Percentiles rank a stretch among this genome's conserved stretches.
Conservation (phyloP, 2,113 vertebrate genomes). For the Scophthalmus maximus region DNA sequence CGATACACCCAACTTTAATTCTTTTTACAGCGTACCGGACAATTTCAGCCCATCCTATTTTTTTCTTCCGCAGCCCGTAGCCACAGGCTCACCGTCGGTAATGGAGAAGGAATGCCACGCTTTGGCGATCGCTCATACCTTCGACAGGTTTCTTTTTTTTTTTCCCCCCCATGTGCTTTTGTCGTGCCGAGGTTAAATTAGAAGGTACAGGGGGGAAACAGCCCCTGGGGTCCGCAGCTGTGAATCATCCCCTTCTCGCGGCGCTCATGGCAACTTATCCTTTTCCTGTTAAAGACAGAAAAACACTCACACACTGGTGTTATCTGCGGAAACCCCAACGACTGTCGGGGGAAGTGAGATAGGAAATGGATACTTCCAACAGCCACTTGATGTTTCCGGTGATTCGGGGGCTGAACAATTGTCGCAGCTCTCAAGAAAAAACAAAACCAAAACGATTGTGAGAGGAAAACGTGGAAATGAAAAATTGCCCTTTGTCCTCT, state of each 20-base stretch:
- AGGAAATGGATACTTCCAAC: conserved; percentile 88
- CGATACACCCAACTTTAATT: conserved; percentile 35
- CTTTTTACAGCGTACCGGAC: conserved; percentile 22
- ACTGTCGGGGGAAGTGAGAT: conserved; percentile 78
- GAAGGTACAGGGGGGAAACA: conserved; percentile 49
- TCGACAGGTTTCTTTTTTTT: conserved; percentile 40
- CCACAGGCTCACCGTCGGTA: conserved; percentile 38
- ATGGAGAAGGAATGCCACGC: conserved; percentile 48
- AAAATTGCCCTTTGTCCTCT: conserved; percentile 6
- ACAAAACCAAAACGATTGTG: too few relatives aligned
- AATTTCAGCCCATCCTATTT: conserved; percentile 1
- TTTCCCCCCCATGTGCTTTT: too few relatives aligned
- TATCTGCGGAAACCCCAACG: conserved; percentile 63
- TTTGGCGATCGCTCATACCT: conserved; percentile 46
- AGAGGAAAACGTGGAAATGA: conserved; percentile 36
- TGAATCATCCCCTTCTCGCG: conserved; percentile 24
- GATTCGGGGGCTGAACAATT: conserved; percentile 60
- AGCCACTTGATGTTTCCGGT: conserved; percentile 88
- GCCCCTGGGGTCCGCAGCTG: conserved; percentile 17
- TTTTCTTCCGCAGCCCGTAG: conserved; percentile 22
- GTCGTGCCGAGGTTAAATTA: conserved; percentile 46
- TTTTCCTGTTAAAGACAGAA: conserved; percentile 47
- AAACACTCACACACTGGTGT: conserved; percentile 32
- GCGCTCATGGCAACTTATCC: conserved; percentile 60
- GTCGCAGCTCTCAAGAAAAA: conserved; percentile 41